Percentiles rank a stretch among this genome's conserved stretches.
Evolutionary conservation across 2,113 vertebrate species (phyloP).

Genomic region (Hiodon alosoides): DNA sequence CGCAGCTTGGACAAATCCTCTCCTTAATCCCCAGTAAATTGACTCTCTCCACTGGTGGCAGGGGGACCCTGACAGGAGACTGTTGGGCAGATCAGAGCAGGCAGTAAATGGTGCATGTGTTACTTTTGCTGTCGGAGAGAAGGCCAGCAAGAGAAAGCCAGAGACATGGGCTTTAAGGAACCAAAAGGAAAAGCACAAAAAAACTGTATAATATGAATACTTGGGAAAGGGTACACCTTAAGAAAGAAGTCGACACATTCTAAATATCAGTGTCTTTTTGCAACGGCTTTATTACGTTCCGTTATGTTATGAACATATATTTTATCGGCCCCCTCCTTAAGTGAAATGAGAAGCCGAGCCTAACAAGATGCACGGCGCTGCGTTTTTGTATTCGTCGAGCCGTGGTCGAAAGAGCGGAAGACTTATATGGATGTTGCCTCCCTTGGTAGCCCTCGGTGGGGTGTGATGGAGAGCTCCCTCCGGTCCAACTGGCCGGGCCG

Average conservation of each 20-base stretch:
- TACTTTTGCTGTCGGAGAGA: background rate
- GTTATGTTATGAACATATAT: no score
- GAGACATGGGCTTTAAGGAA: background rate
- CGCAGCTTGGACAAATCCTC: constrained; percentile 3
- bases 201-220: background rate
- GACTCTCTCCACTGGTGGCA: constrained; percentile 14
- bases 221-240: background rate
- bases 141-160: no score
- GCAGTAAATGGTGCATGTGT: background rate
- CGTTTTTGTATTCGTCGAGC: no score
- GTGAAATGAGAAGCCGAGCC: no score
- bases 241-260: background rate
- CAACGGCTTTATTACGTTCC: no score
- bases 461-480: background rate
- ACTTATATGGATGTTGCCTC: background rate
- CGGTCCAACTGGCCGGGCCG: background rate
- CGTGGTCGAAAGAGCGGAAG: background rate
- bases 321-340: no score
- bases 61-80: background rate
- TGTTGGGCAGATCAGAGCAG: background rate
- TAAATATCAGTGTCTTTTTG: no score
- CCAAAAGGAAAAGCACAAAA: background rate
- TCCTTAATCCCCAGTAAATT: constrained; percentile 20
- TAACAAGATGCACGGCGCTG: no score
- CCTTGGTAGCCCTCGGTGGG: background rate